phyloP scores from a whole-genome alignment of 2,888 invertebrate genomes.

The Lithosia quadra region DNA sequence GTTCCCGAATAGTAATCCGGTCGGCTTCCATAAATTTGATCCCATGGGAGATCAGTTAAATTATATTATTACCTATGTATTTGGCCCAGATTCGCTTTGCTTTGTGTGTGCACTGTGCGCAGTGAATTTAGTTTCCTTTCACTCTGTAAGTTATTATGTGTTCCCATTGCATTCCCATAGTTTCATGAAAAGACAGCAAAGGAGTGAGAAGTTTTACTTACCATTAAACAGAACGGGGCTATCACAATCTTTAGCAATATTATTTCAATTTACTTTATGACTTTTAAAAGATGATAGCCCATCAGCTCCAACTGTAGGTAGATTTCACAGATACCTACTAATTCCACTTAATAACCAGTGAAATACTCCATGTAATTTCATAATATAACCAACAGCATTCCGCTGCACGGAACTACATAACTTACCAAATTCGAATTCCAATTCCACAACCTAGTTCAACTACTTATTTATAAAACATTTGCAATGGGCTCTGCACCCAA shows the following conservation, averaged over 20 bases:
- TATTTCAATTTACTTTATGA: too few relatives aligned
- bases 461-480: constrained; percentile 33
- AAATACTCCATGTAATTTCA: background rate
- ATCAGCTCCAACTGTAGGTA: too few relatives aligned
- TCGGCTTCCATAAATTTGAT: background rate
- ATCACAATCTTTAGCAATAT: too few relatives aligned
- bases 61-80: background rate
- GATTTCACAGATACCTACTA: background rate
- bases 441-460: constrained; percentile 27
- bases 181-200: too few relatives aligned
- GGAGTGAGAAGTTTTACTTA: too few relatives aligned
- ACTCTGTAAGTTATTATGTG: too few relatives aligned
- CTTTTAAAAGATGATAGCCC: too few relatives aligned
- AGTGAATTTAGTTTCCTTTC: background rate
- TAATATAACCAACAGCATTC: background rate
- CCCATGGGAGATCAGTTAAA: background rate
- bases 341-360: background rate
- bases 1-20: background rate
- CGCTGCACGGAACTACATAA: background rate
- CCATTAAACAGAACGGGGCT: too few relatives aligned
- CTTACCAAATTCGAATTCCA: constrained; percentile 8
- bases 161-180: too few relatives aligned
- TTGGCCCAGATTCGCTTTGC: background rate
- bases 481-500: constrained; percentile 32
- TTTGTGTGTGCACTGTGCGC: too few relatives aligned